Percentiles rank a stretch among this genome's conserved stretches.
Conservation (phyloP, 2,113 vertebrate species). For the Fregetta grallaria region DNA sequence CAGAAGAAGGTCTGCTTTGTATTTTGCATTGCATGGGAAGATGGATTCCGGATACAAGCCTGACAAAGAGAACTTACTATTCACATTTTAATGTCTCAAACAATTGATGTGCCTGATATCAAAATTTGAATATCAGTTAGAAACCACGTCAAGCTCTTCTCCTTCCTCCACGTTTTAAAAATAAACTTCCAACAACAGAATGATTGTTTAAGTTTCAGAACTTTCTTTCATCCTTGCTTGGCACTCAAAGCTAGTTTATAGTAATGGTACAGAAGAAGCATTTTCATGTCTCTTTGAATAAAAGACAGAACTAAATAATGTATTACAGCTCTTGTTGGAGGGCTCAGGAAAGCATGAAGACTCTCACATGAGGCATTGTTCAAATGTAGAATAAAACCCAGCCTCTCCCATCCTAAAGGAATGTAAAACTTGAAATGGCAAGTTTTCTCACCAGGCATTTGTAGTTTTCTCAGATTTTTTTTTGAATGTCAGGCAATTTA, state of each 20-base stretch:
- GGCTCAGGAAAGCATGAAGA: neutral
- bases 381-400: neutral
- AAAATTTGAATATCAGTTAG: neutral
- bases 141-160: neutral
- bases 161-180: slow-evolving; percentile 13
- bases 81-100: neutral
- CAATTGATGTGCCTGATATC: neutral
- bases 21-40: neutral
- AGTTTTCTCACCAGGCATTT: neutral
- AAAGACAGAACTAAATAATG: neutral
- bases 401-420: neutral
- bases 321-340: neutral
- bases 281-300: neutral
- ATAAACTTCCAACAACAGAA: neutral
- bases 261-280: neutral
- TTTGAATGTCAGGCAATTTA: neutral
- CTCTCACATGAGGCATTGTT: neutral
- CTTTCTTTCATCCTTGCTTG: neutral
- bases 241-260: neutral
- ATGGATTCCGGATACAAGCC: neutral
- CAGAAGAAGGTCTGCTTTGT: neutral
- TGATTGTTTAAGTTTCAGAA: neutral
- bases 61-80: neutral
- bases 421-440: neutral
- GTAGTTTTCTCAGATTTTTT: neutral